Conservation (phyloP, 2,113 vertebrate genomes). For the Festucalex cinctus region DNA sequence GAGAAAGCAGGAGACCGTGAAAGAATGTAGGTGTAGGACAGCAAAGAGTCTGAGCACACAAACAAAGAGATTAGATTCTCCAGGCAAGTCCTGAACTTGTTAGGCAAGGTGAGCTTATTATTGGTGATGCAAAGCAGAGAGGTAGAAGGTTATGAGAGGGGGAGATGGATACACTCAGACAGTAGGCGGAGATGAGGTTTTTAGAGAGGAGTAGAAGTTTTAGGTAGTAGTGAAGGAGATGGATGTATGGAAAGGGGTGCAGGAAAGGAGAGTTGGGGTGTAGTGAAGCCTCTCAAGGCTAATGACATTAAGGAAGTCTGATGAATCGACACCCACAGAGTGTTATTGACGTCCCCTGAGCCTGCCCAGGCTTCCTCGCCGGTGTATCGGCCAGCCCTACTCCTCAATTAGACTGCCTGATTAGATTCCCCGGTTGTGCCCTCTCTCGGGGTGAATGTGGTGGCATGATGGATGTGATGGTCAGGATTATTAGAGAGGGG, state of each 20-base stretch:
- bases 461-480: conserved; percentile 72
- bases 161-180: conserved; percentile 55
- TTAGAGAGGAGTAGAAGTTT: conserved; percentile 56
- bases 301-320: conserved; percentile 77
- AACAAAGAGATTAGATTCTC: conserved; percentile 31
- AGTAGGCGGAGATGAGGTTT: conserved; percentile 33
- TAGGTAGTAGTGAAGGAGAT: conserved; percentile 52
- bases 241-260: conserved; percentile 31
- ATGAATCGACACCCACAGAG: conserved; percentile 76
- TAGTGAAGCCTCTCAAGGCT: conserved; percentile 70
- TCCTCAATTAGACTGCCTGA: conserved; percentile 79
- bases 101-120: conserved; percentile 49
- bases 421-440: conserved; percentile 75
- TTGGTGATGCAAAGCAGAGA: conserved; percentile 45
- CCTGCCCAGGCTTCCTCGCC: conserved; percentile 52
- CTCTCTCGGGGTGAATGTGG: conserved; percentile 64
- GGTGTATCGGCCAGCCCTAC: conserved; percentile 55
- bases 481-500: conserved; percentile 62
- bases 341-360: conserved; percentile 70
- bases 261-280: conserved; percentile 42
- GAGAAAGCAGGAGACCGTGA: conserved; percentile 11
- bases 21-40: conserved; percentile 12
- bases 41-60: conserved; percentile 14
- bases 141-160: conserved; percentile 49
- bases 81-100: conserved; percentile 44